Conservation (phyloP, 2,113 vertebrate genomes). For the Ciconia boyciana region DNA sequence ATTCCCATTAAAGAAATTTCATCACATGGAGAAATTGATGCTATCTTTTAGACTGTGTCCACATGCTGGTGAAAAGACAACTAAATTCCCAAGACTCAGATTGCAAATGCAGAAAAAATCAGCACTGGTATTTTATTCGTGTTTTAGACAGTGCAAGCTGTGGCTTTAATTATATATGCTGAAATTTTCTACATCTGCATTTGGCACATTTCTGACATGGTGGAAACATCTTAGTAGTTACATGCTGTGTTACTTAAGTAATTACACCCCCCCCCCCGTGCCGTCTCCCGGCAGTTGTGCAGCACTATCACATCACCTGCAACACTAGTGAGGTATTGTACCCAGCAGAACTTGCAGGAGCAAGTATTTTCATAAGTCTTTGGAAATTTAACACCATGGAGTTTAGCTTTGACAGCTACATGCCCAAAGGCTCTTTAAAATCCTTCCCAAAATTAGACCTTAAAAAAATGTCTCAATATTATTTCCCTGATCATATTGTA, state of each 20-base stretch:
- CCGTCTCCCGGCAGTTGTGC: background rate
- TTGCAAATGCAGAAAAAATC: background rate
- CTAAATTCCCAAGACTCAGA: background rate
- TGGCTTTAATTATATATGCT: accelerated
- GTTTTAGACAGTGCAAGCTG: background rate
- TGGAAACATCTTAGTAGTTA: background rate
- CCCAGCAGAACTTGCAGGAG: background rate
- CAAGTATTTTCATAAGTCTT: background rate
- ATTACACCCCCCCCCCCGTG: background rate
- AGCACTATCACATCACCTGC: background rate
- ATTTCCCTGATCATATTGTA: background rate
- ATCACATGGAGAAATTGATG: background rate
- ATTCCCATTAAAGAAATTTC: background rate
- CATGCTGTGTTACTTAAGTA: background rate
- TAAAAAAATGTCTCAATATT: background rate
- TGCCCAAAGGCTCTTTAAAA: background rate
- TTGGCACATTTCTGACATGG: background rate
- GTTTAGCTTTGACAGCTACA: background rate
- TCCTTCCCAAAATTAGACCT: background rate
- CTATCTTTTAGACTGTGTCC: background rate
- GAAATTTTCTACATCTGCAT: background rate
- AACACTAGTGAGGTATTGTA: background rate
- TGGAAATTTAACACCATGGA: background rate
- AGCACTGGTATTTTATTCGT: background rate
- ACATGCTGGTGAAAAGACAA: background rate